These are phyloP conservation scores for Hirudinaria manillensis DNA, from an alignment of 2,888 invertebrate genomes.

Conservation along the genomic window DNA sequence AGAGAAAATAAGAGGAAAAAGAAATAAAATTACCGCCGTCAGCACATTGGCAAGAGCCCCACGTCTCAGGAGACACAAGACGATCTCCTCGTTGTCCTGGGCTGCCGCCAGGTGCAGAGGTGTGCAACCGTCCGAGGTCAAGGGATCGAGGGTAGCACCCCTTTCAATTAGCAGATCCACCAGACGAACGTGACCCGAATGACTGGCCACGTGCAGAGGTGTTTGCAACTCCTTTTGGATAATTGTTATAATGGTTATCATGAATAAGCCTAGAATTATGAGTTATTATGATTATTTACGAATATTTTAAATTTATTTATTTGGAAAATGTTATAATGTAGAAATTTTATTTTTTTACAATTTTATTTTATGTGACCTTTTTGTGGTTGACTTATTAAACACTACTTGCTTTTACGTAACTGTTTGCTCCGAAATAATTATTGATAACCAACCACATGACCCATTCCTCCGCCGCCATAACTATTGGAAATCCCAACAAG, in stretches of 20 bases:
- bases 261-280: too few species aligned
- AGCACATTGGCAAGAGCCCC: slow-evolving; percentile 83
- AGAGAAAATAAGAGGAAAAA: not conserved
- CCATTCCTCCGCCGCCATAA: too few species aligned
- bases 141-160: slow-evolving; percentile 94
- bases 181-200: slow-evolving; percentile 70
- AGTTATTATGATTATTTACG: too few species aligned
- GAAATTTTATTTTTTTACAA: too few species aligned
- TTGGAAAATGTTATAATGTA: not conserved
- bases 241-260: too few species aligned
- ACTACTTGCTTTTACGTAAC: too few species aligned
- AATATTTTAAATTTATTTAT: too few species aligned
- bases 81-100: slow-evolving; percentile 89
- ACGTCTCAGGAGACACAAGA: slow-evolving; percentile 86
- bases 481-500: too few species aligned
- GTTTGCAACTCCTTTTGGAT: slow-evolving; percentile 70
- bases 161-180: slow-evolving; percentile 86
- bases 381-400: too few species aligned
- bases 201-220: slow-evolving; percentile 64
- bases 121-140: slow-evolving; percentile 83
- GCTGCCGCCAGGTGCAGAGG: slow-evolving; percentile 90
- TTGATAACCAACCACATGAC: too few species aligned
- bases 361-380: too few species aligned
- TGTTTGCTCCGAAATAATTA: too few species aligned
- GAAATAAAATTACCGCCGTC: slow-evolving; percentile 65